Base-by-base conservation (phyloP, 2,888 invertebrate species). In the Silvanus unidentatus region DNA sequence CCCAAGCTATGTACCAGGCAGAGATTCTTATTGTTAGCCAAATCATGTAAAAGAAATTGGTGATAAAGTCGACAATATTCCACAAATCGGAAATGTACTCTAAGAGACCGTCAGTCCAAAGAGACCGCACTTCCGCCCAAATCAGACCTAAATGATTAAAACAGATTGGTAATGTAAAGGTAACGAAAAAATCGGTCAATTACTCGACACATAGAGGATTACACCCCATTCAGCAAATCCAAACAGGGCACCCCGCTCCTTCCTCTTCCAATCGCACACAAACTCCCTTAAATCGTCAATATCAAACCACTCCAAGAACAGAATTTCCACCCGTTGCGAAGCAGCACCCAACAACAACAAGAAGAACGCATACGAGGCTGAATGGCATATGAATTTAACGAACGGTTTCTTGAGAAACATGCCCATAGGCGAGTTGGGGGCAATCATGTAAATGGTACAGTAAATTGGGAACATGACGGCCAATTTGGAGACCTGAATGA, bases 61-160 rank as follows among this genome's bases (percentile, higher is more conserved):
- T 97, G 60, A 96, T 88, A 68, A 97, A 97, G 72, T 98, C 98
- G 2, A 98, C 88, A 49, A 98, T 92, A 68, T 99, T 98, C 98
- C 98, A 99, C 53, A 98, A 80, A 71, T 99, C 97, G 55, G 86
- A 86, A 36, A 92, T 80, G 68, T 99, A 99, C 55, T 96, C 95
- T 57, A 85, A 73, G 5, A 97, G 72, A 0, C 98, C 98, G 43
- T 88, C 89, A 2, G 85, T 79, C 87, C 96, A 98, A 8, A 99
- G 73, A 2, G 94, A 79, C 66, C 90, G 83, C 52, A 97, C 84
- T 77, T 99, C 98, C 27, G 88, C 87, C 83, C 94, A 93, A 59
- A 98, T 88, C 46, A 97, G 77, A 76, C 97, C 97, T 93, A 66
- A n/a, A n/a, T n/a, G n/a, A n/a, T n/a, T n/a, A n/a, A 0, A 67